These are phyloP conservation scores for Notarius lentiginosus DNA, from an alignment of 2,113 vertebrate species.

Conservation along the genomic window DNA sequence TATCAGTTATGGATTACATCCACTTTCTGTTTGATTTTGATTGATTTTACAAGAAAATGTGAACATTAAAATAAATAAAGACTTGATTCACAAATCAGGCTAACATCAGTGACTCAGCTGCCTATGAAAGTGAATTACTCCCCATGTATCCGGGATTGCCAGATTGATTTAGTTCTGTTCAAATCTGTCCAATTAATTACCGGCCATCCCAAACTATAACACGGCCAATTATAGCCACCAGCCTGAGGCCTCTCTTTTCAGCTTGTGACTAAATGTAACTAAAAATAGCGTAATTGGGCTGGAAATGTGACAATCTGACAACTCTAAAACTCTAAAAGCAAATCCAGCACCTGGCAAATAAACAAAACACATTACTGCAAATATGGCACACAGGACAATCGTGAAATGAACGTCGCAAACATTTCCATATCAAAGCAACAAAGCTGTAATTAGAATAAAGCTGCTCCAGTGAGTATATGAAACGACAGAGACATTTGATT, in stretches of 20 bases:
- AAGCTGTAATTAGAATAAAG: background rate
- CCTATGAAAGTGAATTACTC: background rate
- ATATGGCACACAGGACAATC: background rate
- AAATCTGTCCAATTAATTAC: constrained; percentile 12
- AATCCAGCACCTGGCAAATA: constrained; percentile 14
- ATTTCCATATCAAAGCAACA: background rate
- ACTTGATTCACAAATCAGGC: background rate
- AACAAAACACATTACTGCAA: background rate
- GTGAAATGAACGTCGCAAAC: background rate
- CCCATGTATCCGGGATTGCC: background rate
- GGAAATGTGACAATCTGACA: background rate
- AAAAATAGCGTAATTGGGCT: background rate
- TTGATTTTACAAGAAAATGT: background rate
- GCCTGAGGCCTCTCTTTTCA: background rate
- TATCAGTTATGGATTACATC: background rate
- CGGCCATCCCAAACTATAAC: background rate
- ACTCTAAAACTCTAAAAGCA: background rate
- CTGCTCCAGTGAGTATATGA: background rate
- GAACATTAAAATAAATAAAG: background rate
- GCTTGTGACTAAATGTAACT: background rate
- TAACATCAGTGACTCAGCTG: background rate
- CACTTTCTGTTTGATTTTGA: background rate
- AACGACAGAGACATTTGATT: background rate
- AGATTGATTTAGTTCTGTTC: background rate
- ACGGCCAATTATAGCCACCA: background rate